Conservation (phyloP, 1,140 invertebrate species). For the Dufourea novaeangliae region DNA sequence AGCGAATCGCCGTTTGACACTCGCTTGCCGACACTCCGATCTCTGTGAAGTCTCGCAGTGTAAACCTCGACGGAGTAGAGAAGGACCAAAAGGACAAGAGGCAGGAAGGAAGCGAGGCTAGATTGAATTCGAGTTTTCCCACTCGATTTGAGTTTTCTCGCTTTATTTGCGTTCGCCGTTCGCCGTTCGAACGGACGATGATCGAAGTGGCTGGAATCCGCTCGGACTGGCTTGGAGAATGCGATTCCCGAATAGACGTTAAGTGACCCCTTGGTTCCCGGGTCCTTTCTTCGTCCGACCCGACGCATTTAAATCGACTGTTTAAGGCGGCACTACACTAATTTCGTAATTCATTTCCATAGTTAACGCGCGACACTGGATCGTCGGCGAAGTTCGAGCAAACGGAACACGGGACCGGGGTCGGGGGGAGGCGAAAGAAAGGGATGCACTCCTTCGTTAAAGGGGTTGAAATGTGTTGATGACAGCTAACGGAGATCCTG, state of each 20-base stretch:
- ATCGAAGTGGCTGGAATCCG: neutral
- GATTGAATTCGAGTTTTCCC: slow-evolving; percentile 45
- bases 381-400: slow-evolving; percentile 25
- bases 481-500: neutral
- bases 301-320: slow-evolving; percentile 67
- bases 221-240: neutral
- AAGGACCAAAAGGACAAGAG: neutral
- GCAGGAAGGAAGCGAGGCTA: neutral
- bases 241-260: neutral
- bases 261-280: neutral
- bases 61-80: neutral
- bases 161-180: slow-evolving; percentile 9
- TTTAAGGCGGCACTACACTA: slow-evolving; percentile 61
- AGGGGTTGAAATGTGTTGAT: neutral
- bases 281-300: slow-evolving; percentile 12
- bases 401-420: no score
- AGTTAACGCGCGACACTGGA: slow-evolving; percentile 32
- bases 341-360: slow-evolving; percentile 69
- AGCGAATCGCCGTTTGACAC: slow-evolving; percentile 9
- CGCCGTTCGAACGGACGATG: slow-evolving; percentile 5
- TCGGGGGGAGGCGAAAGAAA: no score
- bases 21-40: neutral
- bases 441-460: neutral
- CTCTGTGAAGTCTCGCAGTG: neutral
- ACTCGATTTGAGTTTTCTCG: slow-evolving; percentile 47